phyloP scores from a whole-genome alignment of 2,113 vertebrate species.

The Jacana jacana region DNA sequence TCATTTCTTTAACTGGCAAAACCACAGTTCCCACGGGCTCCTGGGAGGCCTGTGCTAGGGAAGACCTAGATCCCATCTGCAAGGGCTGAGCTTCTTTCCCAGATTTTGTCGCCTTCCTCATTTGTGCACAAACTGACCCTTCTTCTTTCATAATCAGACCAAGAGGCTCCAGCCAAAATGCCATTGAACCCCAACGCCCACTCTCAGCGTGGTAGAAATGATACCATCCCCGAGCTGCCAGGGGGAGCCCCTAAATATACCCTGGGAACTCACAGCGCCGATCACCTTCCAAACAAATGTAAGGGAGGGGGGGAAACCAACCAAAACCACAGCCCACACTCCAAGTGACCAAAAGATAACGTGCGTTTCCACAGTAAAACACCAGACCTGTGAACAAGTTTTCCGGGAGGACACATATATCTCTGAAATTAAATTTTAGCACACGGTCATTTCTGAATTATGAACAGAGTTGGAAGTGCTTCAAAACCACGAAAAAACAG shows the following conservation, averaged over 20 bases:
- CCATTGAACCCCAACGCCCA: rapidly evolving
- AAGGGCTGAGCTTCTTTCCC: neutral
- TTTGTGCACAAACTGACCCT: neutral
- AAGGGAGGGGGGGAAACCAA: neutral
- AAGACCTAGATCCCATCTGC: neutral
- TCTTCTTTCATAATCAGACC: neutral
- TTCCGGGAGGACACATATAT: constrained; percentile 24
- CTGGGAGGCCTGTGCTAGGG: neutral
- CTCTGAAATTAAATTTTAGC: constrained; percentile 39
- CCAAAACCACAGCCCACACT: neutral
- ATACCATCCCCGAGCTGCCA: neutral
- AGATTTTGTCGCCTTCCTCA: neutral
- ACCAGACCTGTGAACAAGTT: neutral
- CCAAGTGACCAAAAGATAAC: neutral
- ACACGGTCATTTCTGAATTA: neutral
- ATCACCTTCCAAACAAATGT: neutral
- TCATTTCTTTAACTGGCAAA: neutral
- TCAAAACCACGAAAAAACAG: neutral
- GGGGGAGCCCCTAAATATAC: neutral
- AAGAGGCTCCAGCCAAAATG: neutral
- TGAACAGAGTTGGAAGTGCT: constrained; percentile 6
- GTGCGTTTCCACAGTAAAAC: neutral
- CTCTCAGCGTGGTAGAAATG: rapidly evolving
- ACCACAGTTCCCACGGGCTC: rapidly evolving
- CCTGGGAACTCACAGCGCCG: neutral